Conservation (phyloP, 1,140 invertebrate species). For the Drosophila gunungcola region DNA sequence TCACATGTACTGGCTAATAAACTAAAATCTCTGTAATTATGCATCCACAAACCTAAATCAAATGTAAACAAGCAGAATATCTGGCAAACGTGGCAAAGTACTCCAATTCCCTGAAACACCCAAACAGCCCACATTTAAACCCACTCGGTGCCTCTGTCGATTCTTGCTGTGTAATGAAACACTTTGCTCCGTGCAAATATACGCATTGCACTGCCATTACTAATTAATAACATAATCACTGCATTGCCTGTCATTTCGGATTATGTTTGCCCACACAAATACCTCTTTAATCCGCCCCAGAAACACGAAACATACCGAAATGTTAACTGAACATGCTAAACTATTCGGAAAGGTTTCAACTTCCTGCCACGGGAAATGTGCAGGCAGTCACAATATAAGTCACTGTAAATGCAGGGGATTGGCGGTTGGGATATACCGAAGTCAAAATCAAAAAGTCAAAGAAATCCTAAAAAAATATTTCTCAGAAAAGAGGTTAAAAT, state of each 20-base stretch:
- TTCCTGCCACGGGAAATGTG: slow-evolving; percentile 1
- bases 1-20: neutral
- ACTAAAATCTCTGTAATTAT: slow-evolving; percentile 20
- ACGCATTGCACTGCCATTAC: slow-evolving; percentile 66
- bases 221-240: slow-evolving; percentile 81
- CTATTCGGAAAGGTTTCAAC: slow-evolving; percentile 4
- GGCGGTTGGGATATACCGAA: neutral
- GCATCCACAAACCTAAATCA: slow-evolving; percentile 24
- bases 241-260: slow-evolving; percentile 61
- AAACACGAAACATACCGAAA: slow-evolving; percentile 9
- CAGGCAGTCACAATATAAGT: slow-evolving; percentile 15
- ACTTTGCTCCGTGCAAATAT: slow-evolving; percentile 70
- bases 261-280: slow-evolving; percentile 37
- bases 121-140: neutral
- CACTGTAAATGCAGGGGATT: neutral
- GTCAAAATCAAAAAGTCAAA: too few relatives aligned
- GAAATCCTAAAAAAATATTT: too few relatives aligned
- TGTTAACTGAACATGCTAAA: slow-evolving; percentile 3
- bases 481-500: too few relatives aligned
- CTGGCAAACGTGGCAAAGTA: slow-evolving; percentile 4
- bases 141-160: neutral
- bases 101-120: slow-evolving; percentile 3
- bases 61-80: slow-evolving; percentile 23
- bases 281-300: neutral
- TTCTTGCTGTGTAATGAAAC: slow-evolving; percentile 55